Evolutionary conservation across 2,797 vertebrate species (phyloP).

Genomic region (Rhinophrynus dorsalis): DNA sequence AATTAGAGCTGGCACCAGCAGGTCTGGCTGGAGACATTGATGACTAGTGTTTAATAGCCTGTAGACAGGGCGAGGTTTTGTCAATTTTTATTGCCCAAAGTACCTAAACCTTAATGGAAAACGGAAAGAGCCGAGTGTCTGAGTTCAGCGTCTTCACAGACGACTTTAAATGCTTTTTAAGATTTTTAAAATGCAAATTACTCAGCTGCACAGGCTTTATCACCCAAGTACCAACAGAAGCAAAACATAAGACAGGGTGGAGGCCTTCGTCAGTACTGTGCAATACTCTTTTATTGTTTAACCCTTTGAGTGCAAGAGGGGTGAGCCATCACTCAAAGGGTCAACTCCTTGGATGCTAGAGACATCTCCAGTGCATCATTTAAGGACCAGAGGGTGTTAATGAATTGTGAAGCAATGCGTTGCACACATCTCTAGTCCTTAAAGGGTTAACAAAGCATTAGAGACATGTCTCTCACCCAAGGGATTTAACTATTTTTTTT

Average conservation of each 20-base stretch:
- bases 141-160: neutral
- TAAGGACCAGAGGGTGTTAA: too few relatives aligned
- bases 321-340: too few relatives aligned
- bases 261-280: too few relatives aligned
- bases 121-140: constrained; percentile 7
- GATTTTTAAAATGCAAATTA: neutral
- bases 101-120: neutral
- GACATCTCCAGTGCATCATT: too few relatives aligned
- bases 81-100: constrained; percentile 12
- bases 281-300: too few relatives aligned
- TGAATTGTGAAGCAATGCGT: too few relatives aligned
- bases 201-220: neutral
- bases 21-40: constrained; percentile 7
- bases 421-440: too few relatives aligned
- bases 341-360: too few relatives aligned
- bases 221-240: neutral
- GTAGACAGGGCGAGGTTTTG: neutral
- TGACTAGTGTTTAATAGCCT: constrained; percentile 3
- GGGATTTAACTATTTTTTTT: too few relatives aligned
- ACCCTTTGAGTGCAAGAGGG: too few relatives aligned
- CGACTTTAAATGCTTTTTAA: neutral
- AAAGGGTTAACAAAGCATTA: too few relatives aligned
- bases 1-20: neutral
- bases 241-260: neutral
- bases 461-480: too few relatives aligned